Conservation (phyloP, 2,797 vertebrate species). For the Pantherophis alleghaniensis region DNA sequence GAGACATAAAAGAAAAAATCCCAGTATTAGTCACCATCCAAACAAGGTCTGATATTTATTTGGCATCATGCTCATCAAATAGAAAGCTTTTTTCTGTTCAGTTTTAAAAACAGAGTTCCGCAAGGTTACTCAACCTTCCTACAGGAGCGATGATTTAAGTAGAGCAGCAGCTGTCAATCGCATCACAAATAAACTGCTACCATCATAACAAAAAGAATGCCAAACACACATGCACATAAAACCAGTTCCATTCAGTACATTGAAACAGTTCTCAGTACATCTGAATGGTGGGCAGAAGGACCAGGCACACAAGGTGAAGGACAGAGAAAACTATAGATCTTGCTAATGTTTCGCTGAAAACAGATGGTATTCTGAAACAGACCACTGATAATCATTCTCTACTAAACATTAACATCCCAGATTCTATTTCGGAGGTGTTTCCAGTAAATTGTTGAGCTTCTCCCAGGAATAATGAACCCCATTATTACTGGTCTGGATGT, state of each 20-base stretch:
- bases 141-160: constrained; percentile 1
- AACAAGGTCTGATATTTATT: constrained; percentile 19
- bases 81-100: constrained; percentile 12
- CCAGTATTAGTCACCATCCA: neutral
- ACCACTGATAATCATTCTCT: constrained; percentile 67
- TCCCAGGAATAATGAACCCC: neutral
- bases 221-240: constrained; percentile 1
- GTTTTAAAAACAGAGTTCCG: neutral
- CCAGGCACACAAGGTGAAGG: constrained; percentile 64
- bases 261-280: constrained; percentile 42
- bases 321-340: constrained; percentile 51
- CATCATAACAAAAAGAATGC: constrained; percentile 45
- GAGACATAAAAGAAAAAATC: neutral
- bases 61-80: constrained; percentile 2
- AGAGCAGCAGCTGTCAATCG: constrained; percentile 26
- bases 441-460: constrained; percentile 56
- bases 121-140: constrained; percentile 19
- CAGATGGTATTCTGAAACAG: constrained; percentile 72
- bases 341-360: constrained; percentile 69
- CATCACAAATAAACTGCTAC: constrained; percentile 40
- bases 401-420: constrained; percentile 74
- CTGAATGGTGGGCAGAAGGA: constrained; percentile 25
- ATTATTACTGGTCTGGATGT: neutral
- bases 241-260: constrained; percentile 28
- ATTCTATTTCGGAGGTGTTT: constrained; percentile 66